Percentiles rank a stretch among this genome's conserved stretches.
phyloP scores from a whole-genome alignment of 2,888 invertebrate species.

The Altica lythri region DNA sequence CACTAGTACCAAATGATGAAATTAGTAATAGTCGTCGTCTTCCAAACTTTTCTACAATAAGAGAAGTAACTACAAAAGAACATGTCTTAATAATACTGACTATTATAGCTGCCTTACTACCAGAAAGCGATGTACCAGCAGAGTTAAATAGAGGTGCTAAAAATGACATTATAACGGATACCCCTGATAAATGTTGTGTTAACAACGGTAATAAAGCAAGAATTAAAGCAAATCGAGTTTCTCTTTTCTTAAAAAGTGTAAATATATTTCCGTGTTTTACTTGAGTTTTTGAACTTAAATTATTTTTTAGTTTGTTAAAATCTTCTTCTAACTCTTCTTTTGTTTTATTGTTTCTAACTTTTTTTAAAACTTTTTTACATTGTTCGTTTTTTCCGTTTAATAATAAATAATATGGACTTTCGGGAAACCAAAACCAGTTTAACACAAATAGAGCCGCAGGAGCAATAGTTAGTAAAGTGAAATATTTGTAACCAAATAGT shows the following conservation, averaged over 20 bases:
- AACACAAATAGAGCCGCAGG: not conserved
- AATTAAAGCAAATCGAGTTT: slow-evolving; percentile 7
- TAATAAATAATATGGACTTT: slow-evolving; percentile 18
- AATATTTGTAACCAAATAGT: slow-evolving; percentile 2
- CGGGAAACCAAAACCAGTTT: slow-evolving; percentile 6
- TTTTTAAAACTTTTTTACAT: slow-evolving; percentile 11
- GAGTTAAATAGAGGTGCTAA: slow-evolving; percentile 24
- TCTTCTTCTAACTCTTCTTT: slow-evolving; percentile 19
- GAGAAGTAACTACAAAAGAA: slow-evolving; percentile 68
- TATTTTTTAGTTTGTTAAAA: not conserved
- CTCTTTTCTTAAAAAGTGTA: not conserved
- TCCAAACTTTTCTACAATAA: slow-evolving; percentile 76
- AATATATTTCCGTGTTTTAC: not conserved
- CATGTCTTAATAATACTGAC: slow-evolving; percentile 78
- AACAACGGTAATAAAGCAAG: slow-evolving; percentile 33
- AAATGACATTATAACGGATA: slow-evolving; percentile 15
- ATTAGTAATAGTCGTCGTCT: slow-evolving; percentile 69
- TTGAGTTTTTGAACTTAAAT: not conserved
- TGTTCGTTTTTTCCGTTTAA: not conserved
- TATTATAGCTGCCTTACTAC: slow-evolving; percentile 71
- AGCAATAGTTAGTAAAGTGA: slow-evolving; percentile 10
- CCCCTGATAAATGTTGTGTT: slow-evolving; percentile 17
- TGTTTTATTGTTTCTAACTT: slow-evolving; percentile 15
- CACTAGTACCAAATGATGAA: slow-evolving; percentile 67
- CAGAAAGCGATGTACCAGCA: slow-evolving; percentile 17